Conservation (phyloP, 2,888 invertebrate species). For the Calliphora vomitoria region DNA sequence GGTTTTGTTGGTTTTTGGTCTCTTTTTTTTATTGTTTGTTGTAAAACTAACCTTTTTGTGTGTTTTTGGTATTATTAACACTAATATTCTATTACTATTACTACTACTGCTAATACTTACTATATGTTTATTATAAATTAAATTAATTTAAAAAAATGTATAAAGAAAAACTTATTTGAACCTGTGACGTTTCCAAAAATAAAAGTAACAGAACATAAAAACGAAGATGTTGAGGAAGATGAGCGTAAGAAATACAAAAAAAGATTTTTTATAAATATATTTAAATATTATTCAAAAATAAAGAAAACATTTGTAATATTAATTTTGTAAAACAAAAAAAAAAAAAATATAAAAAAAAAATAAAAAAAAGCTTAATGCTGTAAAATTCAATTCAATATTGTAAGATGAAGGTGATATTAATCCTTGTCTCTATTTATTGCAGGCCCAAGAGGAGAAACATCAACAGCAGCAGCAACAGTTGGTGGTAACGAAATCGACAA, state of each 20-base stretch:
- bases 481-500: slow-evolving; percentile 80
- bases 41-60: slow-evolving; percentile 43
- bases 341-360: slow-evolving; percentile 10
- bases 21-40: slow-evolving; percentile 19
- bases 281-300: slow-evolving; percentile 48
- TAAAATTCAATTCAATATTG: background rate
- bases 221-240: slow-evolving; percentile 78
- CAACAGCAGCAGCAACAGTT: slow-evolving; percentile 73
- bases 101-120: slow-evolving; percentile 18
- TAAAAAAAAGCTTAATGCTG: slow-evolving; percentile 27
- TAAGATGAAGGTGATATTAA: slow-evolving; percentile 23
- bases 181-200: slow-evolving; percentile 81
- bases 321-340: slow-evolving; percentile 44
- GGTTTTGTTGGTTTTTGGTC: slow-evolving; percentile 59
- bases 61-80: slow-evolving; percentile 32
- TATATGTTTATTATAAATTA: slow-evolving; percentile 60
- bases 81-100: slow-evolving; percentile 32
- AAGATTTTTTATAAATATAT: slow-evolving; percentile 63
- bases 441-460: slow-evolving; percentile 79
- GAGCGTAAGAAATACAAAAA: slow-evolving; percentile 75
- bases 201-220: slow-evolving; percentile 71
- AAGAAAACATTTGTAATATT: background rate
- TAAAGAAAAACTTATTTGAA: slow-evolving; percentile 78
- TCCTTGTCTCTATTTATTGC: slow-evolving; percentile 74
- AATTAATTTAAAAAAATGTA: slow-evolving; percentile 43